Evolutionary conservation across 1,140 invertebrate species (phyloP).

Genomic region (Hycleus cichorii): DNA sequence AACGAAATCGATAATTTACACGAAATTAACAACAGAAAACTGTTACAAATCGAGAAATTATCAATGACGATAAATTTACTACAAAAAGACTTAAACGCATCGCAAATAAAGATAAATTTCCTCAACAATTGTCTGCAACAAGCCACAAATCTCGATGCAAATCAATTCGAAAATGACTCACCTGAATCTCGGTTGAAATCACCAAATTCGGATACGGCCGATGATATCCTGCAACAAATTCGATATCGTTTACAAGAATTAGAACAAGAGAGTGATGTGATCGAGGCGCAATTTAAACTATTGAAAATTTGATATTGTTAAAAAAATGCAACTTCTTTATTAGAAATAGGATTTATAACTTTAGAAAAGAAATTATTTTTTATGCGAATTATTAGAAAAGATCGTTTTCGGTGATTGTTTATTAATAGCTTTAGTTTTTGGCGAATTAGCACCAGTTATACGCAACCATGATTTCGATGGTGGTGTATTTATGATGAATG

Average conservation of each 20-base stretch:
- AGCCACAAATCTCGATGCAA: neutral
- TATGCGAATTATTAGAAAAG: neutral
- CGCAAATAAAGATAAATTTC: conserved; percentile 18
- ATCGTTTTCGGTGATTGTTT: no score
- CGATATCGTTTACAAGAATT: no score
- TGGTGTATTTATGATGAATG: neutral
- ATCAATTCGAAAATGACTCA: neutral
- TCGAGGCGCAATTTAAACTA: neutral
- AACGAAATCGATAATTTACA: conserved; percentile 16
- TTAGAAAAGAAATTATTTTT: neutral
- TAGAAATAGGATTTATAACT: neutral
- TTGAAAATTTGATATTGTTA: neutral
- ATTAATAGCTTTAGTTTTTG: conserved; percentile 23
- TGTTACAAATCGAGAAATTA: conserved; percentile 13
- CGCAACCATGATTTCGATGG: conserved; percentile 43
- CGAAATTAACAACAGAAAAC: conserved; percentile 5
- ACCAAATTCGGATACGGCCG: no score
- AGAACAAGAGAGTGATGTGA: no score
- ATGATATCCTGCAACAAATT: no score
- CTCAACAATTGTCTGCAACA: neutral
- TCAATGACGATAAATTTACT: neutral
- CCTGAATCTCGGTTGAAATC: neutral
- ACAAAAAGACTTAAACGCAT: conserved; percentile 12
- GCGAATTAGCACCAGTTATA: conserved; percentile 50
- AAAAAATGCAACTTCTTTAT: neutral